These are phyloP conservation scores for Ephydatia muelleri DNA, from an alignment of 37 sponge, comb jelly and placozoan genomes.

Conservation along the genomic window DNA sequence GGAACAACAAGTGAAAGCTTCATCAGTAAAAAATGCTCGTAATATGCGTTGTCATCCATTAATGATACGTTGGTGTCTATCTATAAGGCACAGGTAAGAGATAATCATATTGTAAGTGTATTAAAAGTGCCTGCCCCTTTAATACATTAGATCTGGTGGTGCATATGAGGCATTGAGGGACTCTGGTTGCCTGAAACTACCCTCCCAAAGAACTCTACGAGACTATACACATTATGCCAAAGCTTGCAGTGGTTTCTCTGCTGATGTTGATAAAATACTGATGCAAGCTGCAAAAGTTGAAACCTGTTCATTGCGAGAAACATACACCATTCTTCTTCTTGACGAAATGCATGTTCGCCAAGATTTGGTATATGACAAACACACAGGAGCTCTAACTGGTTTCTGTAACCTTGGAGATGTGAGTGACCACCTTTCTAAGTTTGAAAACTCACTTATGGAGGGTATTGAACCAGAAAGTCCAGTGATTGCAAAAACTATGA, in stretches of 20 bases:
- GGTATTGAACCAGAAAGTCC: not conserved
- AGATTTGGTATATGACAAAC: conserved; percentile 51
- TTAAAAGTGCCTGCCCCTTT: not conserved
- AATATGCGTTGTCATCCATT: no score
- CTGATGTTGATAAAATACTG: conserved; percentile 37
- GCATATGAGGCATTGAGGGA: conserved; percentile 16
- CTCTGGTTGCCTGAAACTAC: conserved; percentile 20
- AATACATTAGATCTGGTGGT: conserved; percentile 4
- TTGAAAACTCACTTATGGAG: conserved; percentile 8
- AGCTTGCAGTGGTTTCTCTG: conserved; percentile 20
- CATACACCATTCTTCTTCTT: conserved; percentile 22
- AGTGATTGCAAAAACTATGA: conserved; percentile 27
- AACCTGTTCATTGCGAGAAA: conserved; percentile 25
- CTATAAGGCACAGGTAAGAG: no score
- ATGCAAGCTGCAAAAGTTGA: conserved; percentile 21
- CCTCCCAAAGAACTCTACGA: conserved; percentile 30
- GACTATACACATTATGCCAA: conserved; percentile 45
- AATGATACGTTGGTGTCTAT: no score
- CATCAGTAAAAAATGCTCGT: no score
- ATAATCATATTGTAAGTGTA: no score
- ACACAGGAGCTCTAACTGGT: conserved; percentile 30
- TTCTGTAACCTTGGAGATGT: conserved; percentile 23
- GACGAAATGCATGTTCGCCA: conserved; percentile 49
- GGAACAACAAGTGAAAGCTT: no score
- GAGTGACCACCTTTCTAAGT: conserved; percentile 12